Conservation (phyloP, 2,113 vertebrate genomes). For the Merops nubicus region DNA sequence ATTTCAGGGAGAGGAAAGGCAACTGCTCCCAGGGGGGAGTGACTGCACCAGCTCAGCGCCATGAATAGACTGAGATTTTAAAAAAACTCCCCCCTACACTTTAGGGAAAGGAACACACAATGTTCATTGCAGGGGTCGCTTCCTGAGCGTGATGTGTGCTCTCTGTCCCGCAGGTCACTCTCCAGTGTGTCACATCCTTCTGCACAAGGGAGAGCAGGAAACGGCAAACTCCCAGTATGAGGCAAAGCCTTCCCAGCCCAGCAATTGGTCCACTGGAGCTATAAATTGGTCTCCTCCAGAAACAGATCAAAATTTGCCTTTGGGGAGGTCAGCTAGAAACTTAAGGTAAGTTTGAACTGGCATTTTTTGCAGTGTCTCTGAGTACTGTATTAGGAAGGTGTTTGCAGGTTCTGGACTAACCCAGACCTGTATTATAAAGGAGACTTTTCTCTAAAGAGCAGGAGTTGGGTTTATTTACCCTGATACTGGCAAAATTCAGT, state of each 20-base stretch:
- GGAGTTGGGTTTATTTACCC: neutral
- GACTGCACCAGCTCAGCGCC: slow-evolving; percentile 68
- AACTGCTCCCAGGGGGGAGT: slow-evolving; percentile 51
- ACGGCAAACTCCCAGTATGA: slow-evolving; percentile 75
- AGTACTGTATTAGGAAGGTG: neutral
- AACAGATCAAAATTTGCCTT: slow-evolving; percentile 65
- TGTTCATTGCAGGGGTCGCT: slow-evolving; percentile 66
- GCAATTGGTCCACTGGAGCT: slow-evolving; percentile 69
- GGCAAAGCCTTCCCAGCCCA: slow-evolving; percentile 70
- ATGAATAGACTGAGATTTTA: slow-evolving; percentile 49
- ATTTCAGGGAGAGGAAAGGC: slow-evolving; percentile 79
- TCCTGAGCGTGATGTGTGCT: slow-evolving; percentile 75
- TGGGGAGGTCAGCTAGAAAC: slow-evolving; percentile 29
- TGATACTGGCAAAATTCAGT: neutral
- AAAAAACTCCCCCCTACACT: neutral
- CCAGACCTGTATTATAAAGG: neutral
- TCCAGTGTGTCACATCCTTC: slow-evolving; percentile 81
- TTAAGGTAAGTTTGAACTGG: slow-evolving; percentile 69
- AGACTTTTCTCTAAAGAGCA: neutral
- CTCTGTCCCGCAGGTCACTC: slow-evolving; percentile 67
- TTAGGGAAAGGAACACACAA: slow-evolving; percentile 76
- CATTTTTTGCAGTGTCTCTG: neutral
- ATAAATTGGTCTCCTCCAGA: slow-evolving; percentile 77
- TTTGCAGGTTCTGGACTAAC: neutral
- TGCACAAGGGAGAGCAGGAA: slow-evolving; percentile 76